phyloP scores from a whole-genome alignment of 2,888 invertebrate species.

The Linnaemya vulpina region DNA sequence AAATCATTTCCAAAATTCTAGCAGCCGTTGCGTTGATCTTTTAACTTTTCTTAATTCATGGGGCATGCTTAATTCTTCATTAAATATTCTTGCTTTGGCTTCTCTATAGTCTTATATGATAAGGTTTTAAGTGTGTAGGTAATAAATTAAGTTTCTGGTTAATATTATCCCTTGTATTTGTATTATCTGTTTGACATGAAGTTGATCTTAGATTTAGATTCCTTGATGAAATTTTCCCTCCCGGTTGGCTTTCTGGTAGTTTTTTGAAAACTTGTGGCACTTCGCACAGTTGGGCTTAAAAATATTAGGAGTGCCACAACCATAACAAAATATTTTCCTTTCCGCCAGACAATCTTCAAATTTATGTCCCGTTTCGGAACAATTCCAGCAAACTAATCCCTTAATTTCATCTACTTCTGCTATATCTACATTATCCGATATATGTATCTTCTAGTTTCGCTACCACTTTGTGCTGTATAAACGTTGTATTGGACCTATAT shows the following conservation, averaged over 20 bases:
- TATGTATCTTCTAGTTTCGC: too few relatives aligned
- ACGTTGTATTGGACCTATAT: too few relatives aligned
- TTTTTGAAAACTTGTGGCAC: constrained; percentile 25
- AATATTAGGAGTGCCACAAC: constrained; percentile 17
- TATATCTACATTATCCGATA: background rate
- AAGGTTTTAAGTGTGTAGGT: background rate
- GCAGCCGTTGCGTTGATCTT: background rate
- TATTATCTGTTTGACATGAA: too few relatives aligned
- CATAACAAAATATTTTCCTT: constrained; percentile 7
- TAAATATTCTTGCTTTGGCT: constrained; percentile 2
- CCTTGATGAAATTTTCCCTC: background rate
- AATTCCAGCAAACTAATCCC: constrained; percentile 13
- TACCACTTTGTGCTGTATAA: too few relatives aligned
- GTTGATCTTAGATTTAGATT: background rate
- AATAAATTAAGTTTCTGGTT: too few relatives aligned
- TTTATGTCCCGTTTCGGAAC: constrained; percentile 1
- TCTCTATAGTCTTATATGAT: constrained; percentile 10
- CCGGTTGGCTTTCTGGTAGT: background rate
- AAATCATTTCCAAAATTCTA: background rate
- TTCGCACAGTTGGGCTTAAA: constrained; percentile 10
- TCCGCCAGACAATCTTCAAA: constrained; percentile 12
- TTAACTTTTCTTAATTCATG: background rate
- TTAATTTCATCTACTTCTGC: background rate
- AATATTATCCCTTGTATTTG: too few relatives aligned
- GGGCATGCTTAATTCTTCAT: background rate